Evolutionary conservation across 2,888 invertebrate species (phyloP).

Genomic region (Hirtodrosophila confusa): DNA sequence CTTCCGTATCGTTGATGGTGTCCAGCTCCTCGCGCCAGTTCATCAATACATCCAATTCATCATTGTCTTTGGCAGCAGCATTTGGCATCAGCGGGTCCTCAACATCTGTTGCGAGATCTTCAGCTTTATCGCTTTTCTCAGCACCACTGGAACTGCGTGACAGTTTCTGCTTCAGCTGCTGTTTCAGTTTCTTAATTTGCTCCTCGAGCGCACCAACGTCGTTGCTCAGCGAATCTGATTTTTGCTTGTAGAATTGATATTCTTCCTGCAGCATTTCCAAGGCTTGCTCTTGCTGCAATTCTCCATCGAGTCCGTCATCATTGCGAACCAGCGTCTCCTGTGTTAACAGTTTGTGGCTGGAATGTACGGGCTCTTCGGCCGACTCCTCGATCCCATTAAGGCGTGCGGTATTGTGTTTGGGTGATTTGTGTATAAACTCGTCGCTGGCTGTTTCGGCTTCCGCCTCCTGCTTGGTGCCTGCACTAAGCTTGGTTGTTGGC

Average conservation of each 20-base stretch:
- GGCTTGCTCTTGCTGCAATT: conserved; percentile 56
- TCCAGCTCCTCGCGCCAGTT: conserved; percentile 69
- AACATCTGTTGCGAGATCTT: conserved; percentile 8
- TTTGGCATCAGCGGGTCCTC: conserved; percentile 5
- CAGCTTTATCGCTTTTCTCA: not conserved
- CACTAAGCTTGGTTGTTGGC: conserved; percentile 22
- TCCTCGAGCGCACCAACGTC: conserved; percentile 60
- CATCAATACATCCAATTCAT: conserved; percentile 2
- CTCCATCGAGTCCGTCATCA: conserved; percentile 11
- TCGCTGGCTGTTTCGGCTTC: conserved; percentile 40
- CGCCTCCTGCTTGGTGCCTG: conserved; percentile 24
- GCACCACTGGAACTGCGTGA: conserved; percentile 9
- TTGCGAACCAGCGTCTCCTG: conserved; percentile 47
- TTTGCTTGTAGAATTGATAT: conserved; percentile 71
- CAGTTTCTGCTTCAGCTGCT: conserved; percentile 32
- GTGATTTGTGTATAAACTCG: conserved; percentile 51
- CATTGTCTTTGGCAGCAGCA: conserved; percentile 7
- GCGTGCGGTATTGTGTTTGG: conserved; percentile 23
- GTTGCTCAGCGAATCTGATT: conserved; percentile 58
- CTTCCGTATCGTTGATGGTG: conserved; percentile 72
- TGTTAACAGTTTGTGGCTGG: conserved; percentile 42
- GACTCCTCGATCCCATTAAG: conserved; percentile 42
- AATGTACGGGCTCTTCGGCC: conserved; percentile 31
- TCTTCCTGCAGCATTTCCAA: conserved; percentile 81
- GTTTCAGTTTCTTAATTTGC: conserved; percentile 65